phyloP scores from a whole-genome alignment of 2,797 vertebrate genomes.

The Lagocephalus sceleratus region DNA sequence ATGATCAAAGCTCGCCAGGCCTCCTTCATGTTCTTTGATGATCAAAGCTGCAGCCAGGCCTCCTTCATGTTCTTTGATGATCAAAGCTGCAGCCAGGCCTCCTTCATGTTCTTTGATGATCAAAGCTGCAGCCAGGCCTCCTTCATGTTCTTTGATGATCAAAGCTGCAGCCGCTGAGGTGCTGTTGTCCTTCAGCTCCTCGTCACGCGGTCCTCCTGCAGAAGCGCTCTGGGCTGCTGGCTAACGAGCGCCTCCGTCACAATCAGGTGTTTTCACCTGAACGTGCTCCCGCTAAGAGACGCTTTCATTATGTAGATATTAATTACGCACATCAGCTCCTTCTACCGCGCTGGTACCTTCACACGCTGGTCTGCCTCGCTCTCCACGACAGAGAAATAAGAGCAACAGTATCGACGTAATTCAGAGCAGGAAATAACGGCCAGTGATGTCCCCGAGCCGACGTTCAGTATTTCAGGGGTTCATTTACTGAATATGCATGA shows the following conservation, averaged over 20 bases:
- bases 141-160: neutral
- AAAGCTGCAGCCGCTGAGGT: slow-evolving; percentile 11
- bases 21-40: too few species aligned
- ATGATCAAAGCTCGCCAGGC: too few species aligned
- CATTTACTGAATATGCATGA: slow-evolving; percentile 56
- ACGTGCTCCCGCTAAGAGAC: neutral
- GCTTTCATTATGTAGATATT: slow-evolving; percentile 39
- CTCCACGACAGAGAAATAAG: neutral
- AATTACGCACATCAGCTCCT: slow-evolving; percentile 21
- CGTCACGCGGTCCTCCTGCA: slow-evolving; percentile 63
- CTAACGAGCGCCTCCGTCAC: slow-evolving; percentile 68
- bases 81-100: too few species aligned
- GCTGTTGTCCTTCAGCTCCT: slow-evolving; percentile 55
- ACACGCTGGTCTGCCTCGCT: too few species aligned
- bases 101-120: too few species aligned
- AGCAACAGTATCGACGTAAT: neutral
- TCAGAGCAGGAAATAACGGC: slow-evolving; percentile 3
- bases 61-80: too few species aligned
- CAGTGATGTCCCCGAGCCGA: neutral
- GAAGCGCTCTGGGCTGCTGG: slow-evolving; percentile 60
- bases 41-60: too few species aligned
- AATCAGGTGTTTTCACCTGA: too few species aligned
- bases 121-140: too few species aligned
- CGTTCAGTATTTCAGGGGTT: slow-evolving; percentile 28
- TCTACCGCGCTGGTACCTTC: slow-evolving; percentile 9